phyloP scores from a whole-genome alignment of 2,797 vertebrate species.

The Thripadectes ignobilis region DNA sequence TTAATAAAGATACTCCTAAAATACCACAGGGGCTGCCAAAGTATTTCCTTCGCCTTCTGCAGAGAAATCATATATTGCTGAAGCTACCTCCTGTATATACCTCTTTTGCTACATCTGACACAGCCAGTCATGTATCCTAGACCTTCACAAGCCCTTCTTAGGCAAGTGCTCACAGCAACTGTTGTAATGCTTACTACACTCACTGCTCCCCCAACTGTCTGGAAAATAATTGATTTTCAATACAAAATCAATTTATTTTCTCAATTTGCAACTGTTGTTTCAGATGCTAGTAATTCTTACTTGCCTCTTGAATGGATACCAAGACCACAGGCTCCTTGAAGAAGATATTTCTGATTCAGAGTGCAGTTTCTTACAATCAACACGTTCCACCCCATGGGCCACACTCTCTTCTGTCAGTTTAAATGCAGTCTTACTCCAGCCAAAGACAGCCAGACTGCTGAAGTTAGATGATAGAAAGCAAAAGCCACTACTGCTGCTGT shows the following conservation, averaged over 20 bases:
- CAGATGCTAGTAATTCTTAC: conserved; percentile 60
- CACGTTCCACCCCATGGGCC: neutral
- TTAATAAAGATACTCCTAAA: neutral
- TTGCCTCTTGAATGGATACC: conserved; percentile 74
- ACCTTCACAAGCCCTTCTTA: neutral
- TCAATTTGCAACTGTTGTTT: conserved; percentile 80
- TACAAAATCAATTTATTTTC: conserved; percentile 62
- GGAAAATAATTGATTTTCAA: conserved; percentile 73
- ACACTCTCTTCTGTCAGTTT: neutral
- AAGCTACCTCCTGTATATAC: neutral
- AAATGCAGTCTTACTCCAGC: neutral
- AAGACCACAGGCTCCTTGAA: conserved; percentile 68
- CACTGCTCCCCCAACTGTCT: conserved; percentile 50
- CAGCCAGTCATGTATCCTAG: neutral
- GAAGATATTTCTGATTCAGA: conserved; percentile 80
- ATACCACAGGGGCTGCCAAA: neutral
- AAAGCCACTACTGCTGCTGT: neutral
- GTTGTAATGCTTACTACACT: neutral
- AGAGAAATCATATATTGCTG: neutral
- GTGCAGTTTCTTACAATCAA: conserved; percentile 30
- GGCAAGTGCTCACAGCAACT: neutral
- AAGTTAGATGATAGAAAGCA: neutral
- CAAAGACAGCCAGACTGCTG: neutral
- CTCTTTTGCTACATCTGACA: neutral
- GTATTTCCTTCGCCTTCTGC: neutral